phyloP scores from a whole-genome alignment of 2,888 invertebrate species.

The Microctonus aethiopoides region DNA sequence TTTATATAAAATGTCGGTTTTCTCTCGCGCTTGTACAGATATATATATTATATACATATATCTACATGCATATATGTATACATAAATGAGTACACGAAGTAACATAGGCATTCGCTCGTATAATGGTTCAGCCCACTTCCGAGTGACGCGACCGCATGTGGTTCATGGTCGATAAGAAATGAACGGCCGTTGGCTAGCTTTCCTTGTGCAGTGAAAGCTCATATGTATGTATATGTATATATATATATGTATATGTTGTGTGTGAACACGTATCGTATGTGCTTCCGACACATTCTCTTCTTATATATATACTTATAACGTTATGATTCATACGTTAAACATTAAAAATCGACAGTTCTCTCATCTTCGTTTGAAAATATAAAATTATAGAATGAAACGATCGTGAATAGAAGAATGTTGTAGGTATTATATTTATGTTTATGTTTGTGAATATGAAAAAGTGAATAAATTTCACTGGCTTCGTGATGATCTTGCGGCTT shows the following conservation, averaged over 20 bases:
- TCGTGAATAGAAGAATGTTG: no score
- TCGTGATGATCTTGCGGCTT: no score
- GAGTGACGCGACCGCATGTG: constrained; percentile 31
- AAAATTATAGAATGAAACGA: no score
- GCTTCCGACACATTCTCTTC: constrained; percentile 33
- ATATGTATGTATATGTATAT: background rate
- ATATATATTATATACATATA: background rate
- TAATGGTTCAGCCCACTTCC: constrained; percentile 40
- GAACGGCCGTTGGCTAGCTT: constrained; percentile 57
- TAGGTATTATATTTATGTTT: no score
- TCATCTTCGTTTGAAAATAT: no score
- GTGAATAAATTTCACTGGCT: no score
- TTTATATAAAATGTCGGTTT: constrained; percentile 21
- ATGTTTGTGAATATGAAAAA: no score
- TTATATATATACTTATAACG: background rate
- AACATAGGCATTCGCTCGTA: constrained; percentile 8
- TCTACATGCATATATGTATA: background rate
- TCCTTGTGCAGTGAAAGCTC: constrained; percentile 58
- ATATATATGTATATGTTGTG: background rate
- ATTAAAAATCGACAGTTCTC: constrained; percentile 5
- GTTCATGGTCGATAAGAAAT: constrained; percentile 16
- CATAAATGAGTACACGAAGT: background rate
- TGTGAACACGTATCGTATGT: constrained; percentile 4
- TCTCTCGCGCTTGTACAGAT: background rate
- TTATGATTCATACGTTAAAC: background rate